These are phyloP conservation scores for Himalopsyche japonica DNA, from an alignment of 2,888 invertebrate species.

Conservation along the genomic window DNA sequence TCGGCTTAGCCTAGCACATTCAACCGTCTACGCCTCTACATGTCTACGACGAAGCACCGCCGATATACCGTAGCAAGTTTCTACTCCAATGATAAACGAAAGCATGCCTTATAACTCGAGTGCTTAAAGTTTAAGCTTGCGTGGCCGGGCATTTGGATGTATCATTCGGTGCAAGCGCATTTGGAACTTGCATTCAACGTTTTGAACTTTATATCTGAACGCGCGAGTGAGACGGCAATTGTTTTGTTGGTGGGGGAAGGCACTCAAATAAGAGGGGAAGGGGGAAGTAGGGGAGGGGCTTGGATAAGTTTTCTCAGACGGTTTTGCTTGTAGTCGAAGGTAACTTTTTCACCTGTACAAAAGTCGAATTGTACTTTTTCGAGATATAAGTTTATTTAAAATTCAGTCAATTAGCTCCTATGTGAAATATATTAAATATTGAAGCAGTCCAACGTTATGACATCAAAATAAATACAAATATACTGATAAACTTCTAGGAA, in stretches of 20 bases:
- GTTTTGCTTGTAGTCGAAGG: constrained; percentile 8
- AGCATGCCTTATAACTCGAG: not conserved
- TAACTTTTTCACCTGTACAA: not conserved
- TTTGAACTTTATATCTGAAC: constrained; percentile 30
- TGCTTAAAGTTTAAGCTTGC: not conserved
- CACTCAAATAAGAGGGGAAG: constrained; percentile 4
- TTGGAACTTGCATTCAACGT: constrained; percentile 34
- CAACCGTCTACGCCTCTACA: constrained; percentile 31
- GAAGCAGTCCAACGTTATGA: too few relatives aligned
- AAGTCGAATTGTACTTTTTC: not conserved
- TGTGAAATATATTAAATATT: too few relatives aligned
- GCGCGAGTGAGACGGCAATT: constrained; percentile 21
- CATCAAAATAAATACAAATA: too few relatives aligned
- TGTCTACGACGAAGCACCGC: constrained; percentile 19
- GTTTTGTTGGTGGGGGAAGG: constrained; percentile 22
- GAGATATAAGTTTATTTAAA: not conserved
- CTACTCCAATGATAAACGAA: not conserved
- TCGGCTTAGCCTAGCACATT: constrained; percentile 27
- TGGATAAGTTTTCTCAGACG: constrained; percentile 20
- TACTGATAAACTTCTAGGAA: too few relatives aligned
- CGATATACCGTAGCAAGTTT: not conserved
- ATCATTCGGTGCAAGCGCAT: constrained; percentile 17
- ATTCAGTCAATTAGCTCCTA: not conserved
- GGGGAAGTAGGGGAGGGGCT: constrained; percentile 2
- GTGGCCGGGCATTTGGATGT: not conserved